A percentile compares a stretch with the other conserved stretches of the same genome.
Evolutionary conservation across 2,113 vertebrate genomes (phyloP).

Genomic region (Oreochromis aureus): DNA sequence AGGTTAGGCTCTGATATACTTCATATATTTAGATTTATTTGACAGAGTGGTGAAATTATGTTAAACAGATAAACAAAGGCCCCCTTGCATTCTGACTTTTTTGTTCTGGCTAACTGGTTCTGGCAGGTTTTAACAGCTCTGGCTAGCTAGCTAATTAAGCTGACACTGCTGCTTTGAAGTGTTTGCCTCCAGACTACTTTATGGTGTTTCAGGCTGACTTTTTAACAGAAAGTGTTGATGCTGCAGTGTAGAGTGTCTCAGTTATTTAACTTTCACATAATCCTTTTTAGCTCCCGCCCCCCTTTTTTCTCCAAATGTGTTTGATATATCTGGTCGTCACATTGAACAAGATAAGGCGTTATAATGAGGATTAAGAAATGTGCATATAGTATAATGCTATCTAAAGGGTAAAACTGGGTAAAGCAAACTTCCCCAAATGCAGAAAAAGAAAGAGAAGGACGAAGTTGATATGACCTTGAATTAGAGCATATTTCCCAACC

Average conservation of each 20-base stretch:
- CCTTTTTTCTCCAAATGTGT: not conserved
- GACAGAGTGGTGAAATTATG: not conserved
- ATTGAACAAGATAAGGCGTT: not conserved
- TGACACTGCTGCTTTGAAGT: not conserved
- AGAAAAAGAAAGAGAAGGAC: not conserved
- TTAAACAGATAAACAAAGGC: not conserved
- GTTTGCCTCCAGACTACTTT: not conserved
- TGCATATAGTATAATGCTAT: not conserved
- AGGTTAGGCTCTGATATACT: not conserved
- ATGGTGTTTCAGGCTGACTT: not conserved
- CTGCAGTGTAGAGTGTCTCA: not conserved
- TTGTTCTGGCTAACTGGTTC: not conserved
- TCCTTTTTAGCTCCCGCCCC: not conserved
- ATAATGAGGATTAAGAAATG: not conserved
- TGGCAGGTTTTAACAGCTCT: not conserved
- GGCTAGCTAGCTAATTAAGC: not conserved
- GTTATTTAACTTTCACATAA: not conserved
- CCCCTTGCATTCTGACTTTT: not conserved
- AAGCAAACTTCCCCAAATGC: not conserved
- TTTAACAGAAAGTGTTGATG: not conserved
- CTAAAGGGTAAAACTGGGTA: not conserved
- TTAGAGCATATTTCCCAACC: not conserved
- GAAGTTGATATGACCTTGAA: not conserved
- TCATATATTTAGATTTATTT: not conserved
- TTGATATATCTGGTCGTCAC: not conserved